Evolutionary conservation across 2,113 vertebrate species (phyloP).

Genomic region (Takifugu bimaculatus): DNA sequence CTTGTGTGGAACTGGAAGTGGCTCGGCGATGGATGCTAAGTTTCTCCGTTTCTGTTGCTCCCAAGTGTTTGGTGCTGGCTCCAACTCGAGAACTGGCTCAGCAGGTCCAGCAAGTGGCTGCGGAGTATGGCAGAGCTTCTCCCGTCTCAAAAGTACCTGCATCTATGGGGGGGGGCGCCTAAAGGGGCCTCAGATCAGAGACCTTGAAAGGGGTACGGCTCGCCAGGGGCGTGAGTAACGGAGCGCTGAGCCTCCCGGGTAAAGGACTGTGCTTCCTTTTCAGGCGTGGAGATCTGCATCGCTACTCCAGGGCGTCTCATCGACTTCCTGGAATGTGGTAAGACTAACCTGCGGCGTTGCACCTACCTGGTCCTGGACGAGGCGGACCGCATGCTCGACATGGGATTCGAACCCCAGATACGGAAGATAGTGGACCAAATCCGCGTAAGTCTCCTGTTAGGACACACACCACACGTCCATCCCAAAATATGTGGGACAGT

Average conservation of each 20-base stretch:
- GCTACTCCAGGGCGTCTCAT: constrained; percentile 94
- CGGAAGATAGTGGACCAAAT: constrained; percentile 98
- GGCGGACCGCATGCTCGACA: constrained; percentile 95
- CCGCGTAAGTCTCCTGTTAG: constrained; percentile 69
- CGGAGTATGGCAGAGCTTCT: constrained; percentile 92
- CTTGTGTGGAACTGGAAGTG: no score
- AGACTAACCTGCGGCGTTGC: constrained; percentile 92
- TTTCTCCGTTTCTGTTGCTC: neutral
- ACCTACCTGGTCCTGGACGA: constrained; percentile 95
- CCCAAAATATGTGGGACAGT: no score
- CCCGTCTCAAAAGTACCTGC: constrained; percentile 92
- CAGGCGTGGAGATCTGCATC: constrained; percentile 85
- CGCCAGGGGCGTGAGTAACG: neutral
- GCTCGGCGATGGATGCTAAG: no score
- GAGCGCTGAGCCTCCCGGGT: neutral
- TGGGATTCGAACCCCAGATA: constrained; percentile 97
- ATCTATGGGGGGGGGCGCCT: constrained; percentile 96
- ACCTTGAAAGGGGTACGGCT: constrained; percentile 89
- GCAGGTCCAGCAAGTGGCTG: constrained; percentile 96
- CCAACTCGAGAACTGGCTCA: constrained; percentile 95
- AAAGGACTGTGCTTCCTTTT: neutral
- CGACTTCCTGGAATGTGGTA: constrained; percentile 91
- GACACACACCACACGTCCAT: no score
- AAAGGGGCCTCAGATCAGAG: constrained; percentile 96
- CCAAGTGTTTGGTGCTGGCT: constrained; percentile 86